Conservation (phyloP, 1,140 invertebrate genomes). For the Octopus sinensis region DNA sequence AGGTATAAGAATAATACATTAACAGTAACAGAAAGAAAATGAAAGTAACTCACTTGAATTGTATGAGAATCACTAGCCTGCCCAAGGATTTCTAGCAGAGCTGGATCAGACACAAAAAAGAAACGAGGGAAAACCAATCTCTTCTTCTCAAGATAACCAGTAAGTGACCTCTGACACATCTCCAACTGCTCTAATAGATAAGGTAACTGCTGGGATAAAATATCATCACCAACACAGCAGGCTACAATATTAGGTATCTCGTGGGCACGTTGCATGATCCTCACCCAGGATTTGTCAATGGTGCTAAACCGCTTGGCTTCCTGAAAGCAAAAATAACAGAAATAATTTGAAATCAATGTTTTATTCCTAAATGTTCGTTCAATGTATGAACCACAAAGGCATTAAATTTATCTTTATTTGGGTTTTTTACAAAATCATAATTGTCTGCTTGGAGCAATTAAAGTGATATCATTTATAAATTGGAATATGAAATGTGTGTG, state of each 20-base stretch:
- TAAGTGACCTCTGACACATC: constrained; percentile 92
- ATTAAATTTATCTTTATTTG: too few species aligned
- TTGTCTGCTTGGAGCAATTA: too few species aligned
- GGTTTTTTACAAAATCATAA: too few species aligned
- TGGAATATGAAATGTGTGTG: too few species aligned
- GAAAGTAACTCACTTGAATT: constrained; percentile 69
- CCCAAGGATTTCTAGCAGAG: constrained; percentile 88
- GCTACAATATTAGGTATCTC: constrained; percentile 90
- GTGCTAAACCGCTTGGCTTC: constrained; percentile 74
- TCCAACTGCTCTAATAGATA: constrained; percentile 94
- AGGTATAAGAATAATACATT: too few species aligned
- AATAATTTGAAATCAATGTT: background rate
- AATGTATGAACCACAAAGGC: too few species aligned
- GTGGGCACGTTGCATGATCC: constrained; percentile 93
- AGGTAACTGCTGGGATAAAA: constrained; percentile 83
- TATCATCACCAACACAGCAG: constrained; percentile 92
- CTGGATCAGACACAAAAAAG: constrained; percentile 96
- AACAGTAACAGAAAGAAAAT: background rate
- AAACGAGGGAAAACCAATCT: constrained; percentile 93
- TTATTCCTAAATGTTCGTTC: too few species aligned
- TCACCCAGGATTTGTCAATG: constrained; percentile 97
- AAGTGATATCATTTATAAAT: too few species aligned
- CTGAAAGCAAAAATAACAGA: constrained; percentile 34
- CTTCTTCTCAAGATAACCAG: constrained; percentile 93
- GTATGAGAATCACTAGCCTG: constrained; percentile 96